Base-by-base conservation (phyloP, 2,113 vertebrate species). In the Struthidea cinerea region DNA sequence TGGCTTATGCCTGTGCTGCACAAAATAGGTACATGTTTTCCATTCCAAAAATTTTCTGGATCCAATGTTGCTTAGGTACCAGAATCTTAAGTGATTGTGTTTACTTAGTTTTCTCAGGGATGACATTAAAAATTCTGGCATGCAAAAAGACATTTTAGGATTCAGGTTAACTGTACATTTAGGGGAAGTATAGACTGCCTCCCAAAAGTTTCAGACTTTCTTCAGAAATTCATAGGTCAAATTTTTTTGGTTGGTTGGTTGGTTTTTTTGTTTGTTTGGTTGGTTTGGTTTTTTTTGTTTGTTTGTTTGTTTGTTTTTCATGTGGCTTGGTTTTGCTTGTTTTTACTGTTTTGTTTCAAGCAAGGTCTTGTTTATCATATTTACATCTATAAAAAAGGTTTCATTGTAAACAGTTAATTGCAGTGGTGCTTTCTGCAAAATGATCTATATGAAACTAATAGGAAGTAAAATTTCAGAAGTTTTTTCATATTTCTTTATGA, bases 301-400 rank as follows among this genome's bases (percentile, higher is more conserved):
- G n/a, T n/a, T n/a, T n/a, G n/a, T n/a, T n/a, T n/a, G n/a, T n/a
- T n/a, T n/a, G n/a, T n/a, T n/a, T n/a, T n/a, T n/a, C n/a, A n/a
- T 57, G 1, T 3, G 1, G 2, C 7, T n/a, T 53, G 7, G 0
- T 57, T 53, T 65, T 71, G 1, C 15, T 75, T 74, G 2, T 63
- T 89, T 55, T 17, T 68, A 16, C 22, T 52, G 6, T 42, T 87
- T 57, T 32, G 11, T 86, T 86, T 83, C 22, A 60, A 63, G 4
- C 13, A 50, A 44, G 5, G 16, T 57, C 23, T 92, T 46, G 10
- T 6, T 79, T 70, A 69, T 23, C 42, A 12, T 39, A 42, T 47
- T 71, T 16, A 39, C 16, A 44, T 27, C 6, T 68, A 15, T 28
- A 6, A 14, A 67, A 65, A 52, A 24, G 1, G 0, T 33, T 44